Evolutionary conservation across 2,888 invertebrate species (phyloP).

Genomic region (Phyllotreta striolata): DNA sequence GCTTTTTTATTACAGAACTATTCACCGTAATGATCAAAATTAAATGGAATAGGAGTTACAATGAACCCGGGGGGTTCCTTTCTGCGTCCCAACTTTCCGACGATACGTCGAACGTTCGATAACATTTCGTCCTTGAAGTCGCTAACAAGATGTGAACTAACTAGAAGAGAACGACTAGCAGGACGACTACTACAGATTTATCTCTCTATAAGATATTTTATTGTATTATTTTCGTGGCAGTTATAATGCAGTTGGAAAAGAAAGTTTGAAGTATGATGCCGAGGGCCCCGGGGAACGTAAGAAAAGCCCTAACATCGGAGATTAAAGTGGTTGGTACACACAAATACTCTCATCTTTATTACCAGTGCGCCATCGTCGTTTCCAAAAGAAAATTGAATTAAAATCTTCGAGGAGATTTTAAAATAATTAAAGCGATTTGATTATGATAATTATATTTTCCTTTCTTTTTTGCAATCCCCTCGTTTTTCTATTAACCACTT

Average conservation of each 20-base stretch:
- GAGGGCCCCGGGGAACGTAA: conserved; percentile 32
- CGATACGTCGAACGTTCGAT: conserved; percentile 20
- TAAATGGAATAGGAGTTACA: conserved; percentile 25
- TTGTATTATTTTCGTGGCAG: conserved; percentile 36
- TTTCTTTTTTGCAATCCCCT: conserved; percentile 26
- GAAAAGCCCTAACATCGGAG: conserved; percentile 38
- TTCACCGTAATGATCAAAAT: conserved; percentile 19
- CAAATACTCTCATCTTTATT: conserved; percentile 43
- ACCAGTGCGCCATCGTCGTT: conserved; percentile 17
- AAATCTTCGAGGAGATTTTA: conserved; percentile 33
- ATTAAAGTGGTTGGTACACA: conserved; percentile 43
- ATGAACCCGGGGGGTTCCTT: conserved; percentile 13
- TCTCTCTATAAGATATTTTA: conserved; percentile 33
- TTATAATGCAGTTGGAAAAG: conserved; percentile 39
- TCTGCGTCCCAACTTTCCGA: conserved; percentile 14
- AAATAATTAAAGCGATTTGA: conserved; percentile 41
- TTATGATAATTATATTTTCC: conserved; percentile 40
- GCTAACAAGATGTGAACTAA: conserved; percentile 24
- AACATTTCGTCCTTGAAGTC: conserved; percentile 21
- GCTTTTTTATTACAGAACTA: neutral
- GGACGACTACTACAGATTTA: conserved; percentile 20
- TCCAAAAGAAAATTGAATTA: conserved; percentile 26
- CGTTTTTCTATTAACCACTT: conserved; percentile 14
- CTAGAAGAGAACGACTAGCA: neutral
- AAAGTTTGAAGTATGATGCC: conserved; percentile 43